phyloP scores from a whole-genome alignment of 1,140 invertebrate genomes.

The Papilio machaon region DNA sequence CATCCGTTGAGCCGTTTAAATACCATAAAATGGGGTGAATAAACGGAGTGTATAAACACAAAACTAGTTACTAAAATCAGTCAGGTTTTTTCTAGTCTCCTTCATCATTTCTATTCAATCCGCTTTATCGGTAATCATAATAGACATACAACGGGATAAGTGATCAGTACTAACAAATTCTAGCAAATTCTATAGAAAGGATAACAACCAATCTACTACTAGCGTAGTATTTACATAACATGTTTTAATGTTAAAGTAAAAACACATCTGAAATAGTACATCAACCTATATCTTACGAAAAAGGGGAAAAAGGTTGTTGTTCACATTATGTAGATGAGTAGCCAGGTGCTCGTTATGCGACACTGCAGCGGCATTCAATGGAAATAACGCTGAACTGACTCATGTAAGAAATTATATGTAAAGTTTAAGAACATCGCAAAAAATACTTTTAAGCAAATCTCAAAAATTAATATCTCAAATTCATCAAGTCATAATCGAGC shows the following conservation, averaged over 20 bases:
- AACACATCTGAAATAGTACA: constrained; percentile 7
- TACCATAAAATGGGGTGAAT: too few relatives aligned
- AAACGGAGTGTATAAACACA: too few relatives aligned
- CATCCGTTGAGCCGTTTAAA: too few relatives aligned
- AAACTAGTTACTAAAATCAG: too few relatives aligned
- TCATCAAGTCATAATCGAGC: constrained; percentile 20
- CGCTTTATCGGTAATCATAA: too few relatives aligned
- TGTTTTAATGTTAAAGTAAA: constrained; percentile 1
- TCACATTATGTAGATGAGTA: constrained; percentile 35
- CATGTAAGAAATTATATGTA: background rate
- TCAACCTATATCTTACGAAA: constrained; percentile 17
- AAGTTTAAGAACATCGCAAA: background rate
- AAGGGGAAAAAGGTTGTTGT: constrained; percentile 26
- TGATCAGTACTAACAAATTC: background rate
- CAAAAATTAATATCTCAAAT: background rate
- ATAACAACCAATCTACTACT: background rate
- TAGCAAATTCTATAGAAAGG: background rate
- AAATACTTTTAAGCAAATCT: background rate
- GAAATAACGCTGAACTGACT: background rate
- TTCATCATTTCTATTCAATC: too few relatives aligned
- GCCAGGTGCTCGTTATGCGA: constrained; percentile 34
- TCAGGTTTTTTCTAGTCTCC: too few relatives aligned
- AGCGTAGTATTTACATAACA: background rate
- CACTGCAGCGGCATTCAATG: constrained; percentile 27
- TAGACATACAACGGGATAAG: background rate